Evolutionary conservation across 2,797 vertebrate genomes (phyloP), one percentile per base, ranked within the genome.

Genomic region (Cyclopterus lumpus): DNA sequence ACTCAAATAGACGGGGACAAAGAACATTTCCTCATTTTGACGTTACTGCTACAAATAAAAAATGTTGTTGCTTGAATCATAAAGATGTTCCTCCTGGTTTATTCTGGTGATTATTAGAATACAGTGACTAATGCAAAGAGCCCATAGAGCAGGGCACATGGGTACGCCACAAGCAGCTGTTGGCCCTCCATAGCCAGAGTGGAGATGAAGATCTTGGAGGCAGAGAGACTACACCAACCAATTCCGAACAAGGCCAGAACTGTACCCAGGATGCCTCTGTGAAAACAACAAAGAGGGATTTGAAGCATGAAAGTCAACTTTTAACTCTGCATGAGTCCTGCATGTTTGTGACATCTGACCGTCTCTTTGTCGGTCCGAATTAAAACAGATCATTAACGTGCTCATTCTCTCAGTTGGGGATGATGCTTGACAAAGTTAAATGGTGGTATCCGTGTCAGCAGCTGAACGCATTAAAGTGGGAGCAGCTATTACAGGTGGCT

Each of bases 201-300:
- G 77, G 97, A 97, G 90, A 96, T 99, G 85, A 98, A 97, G 93
- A 98, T 97, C 92, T 98, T 98, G 74, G 97, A 97, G 67, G 97
- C 97, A 0, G 97, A 99, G 77, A 97, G 95, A 68, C 97, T 97
- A 89, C 97, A 97, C 97, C 97, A 98, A 81, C 96, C 95, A 68
- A 98, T 96, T 80, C 96, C 94, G 22, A 92, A 83, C 68, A 95
- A 88, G 1, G 96, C 95, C 73, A 97, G 91, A 67, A 97, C 71
- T 30, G 96, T 91, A 73, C 96, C 96, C 82, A 96, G 49, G 92
- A 95, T 73, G 1, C 95, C 96, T 88, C 97, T 97, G 94, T 64
- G 30, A 61, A 80, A 54, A 79, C 30, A 70, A 51, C 26, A 36
- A 57, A 54, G 5, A 48, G 16, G 16, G 15, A 59, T n/a, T 2